phyloP scores from a whole-genome alignment of 2,113 vertebrate genomes.

The Cygnus buccinator region DNA sequence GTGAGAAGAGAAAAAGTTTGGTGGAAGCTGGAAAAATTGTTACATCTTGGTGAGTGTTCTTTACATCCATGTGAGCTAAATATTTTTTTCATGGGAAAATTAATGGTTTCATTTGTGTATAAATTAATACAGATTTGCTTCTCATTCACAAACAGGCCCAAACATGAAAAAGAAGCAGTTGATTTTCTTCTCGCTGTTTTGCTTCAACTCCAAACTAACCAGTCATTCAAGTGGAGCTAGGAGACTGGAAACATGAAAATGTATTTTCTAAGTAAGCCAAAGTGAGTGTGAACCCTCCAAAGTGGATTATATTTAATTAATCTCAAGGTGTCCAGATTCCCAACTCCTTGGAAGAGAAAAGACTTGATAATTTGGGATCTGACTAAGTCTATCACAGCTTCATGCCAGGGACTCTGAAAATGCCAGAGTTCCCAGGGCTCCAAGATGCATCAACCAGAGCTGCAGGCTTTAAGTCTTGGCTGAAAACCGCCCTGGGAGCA shows the following conservation, averaged over 20 bases:
- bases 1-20: neutral
- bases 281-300: neutral
- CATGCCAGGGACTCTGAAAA: neutral
- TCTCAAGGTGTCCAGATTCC: neutral
- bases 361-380: neutral
- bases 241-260: neutral
- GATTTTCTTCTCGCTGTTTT: neutral
- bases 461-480: neutral
- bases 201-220: neutral
- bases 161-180: neutral
- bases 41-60: neutral
- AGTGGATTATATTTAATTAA: neutral
- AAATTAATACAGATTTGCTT: neutral
- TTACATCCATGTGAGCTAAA: neutral
- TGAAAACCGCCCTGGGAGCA: rapidly evolving
- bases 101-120: neutral
- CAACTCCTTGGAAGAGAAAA: neutral
- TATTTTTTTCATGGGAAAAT: neutral
- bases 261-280: neutral
- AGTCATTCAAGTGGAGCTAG: neutral
- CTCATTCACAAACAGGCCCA: neutral
- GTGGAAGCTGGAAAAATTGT: neutral
- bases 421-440: neutral
- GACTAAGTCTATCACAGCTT: neutral
- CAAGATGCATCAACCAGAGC: neutral